Base-by-base conservation (phyloP, 2,797 vertebrate genomes). In the Phrynocephalus guinanensis region DNA sequence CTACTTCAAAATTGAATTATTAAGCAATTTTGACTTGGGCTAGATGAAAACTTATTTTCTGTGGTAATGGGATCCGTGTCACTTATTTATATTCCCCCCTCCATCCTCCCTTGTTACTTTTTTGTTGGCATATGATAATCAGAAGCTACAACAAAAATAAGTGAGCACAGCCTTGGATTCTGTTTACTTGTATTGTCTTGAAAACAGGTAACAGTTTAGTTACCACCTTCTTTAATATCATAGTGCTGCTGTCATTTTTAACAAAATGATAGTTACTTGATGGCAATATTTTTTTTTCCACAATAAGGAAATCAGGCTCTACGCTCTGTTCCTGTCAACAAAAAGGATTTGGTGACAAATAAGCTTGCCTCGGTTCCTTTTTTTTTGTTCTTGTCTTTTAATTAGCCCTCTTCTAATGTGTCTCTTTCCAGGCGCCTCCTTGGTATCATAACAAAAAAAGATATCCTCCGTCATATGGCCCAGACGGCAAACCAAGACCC, bases 361-460 rank as follows among this genome's bases (percentile, higher is more conserved):
- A 92, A 91, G 84, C 87, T 85, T 88, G 52, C 1, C 22, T 76
- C 44, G 1, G 38, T 44, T 44, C 38, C 5, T 73, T 56, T 86
- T 67, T 4, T 89, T 89, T 93, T 84, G 15, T 76, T 85, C 13
- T 7, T 38, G 60, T 63, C 44, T 83, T 92, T 85, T 80, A 91
- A 90, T 94, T 94, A 96, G 96, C 96, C 89, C 63, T 16, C 5
- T 87, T 96, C 93, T 87, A 91, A 2, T 94, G 95, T 96, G 52
- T 96, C 90, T 94, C 94, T 95, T 97, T 84, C 60, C 97, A 99
- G 99, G 96, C 99, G 98, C 93, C 99, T 99, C 96, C 98, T 99
- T 98, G 99, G 99, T 96, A 98, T 99, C 96, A 98, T 99, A 97
- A 99, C 99, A 98, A 99, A 99, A 98, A 99, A 99, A 98, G 99